phyloP scores from a whole-genome alignment of 2,797 vertebrate species.

The Thamnophis elegans region DNA sequence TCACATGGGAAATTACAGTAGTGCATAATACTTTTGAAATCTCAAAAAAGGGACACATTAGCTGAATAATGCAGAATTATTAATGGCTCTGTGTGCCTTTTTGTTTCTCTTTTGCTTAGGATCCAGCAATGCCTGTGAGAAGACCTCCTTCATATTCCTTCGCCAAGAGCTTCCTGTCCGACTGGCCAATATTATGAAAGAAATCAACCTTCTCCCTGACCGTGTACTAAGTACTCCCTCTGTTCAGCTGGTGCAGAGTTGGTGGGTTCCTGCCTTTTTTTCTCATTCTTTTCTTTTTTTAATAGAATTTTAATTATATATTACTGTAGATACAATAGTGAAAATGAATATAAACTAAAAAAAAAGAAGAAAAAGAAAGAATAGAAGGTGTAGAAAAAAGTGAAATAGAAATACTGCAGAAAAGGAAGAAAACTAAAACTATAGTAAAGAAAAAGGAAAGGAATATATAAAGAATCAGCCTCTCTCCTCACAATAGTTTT shows the following conservation, averaged over 20 bases:
- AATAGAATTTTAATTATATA: background rate
- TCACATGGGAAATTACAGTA: background rate
- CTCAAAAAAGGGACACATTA: background rate
- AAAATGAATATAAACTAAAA: background rate
- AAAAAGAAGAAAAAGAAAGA: background rate
- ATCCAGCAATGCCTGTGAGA: constrained; percentile 93
- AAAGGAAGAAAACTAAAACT: background rate
- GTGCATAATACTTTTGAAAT: background rate
- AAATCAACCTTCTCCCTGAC: constrained; percentile 90
- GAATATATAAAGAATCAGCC: background rate
- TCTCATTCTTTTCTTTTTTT: background rate
- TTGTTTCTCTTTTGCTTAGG: constrained; percentile 67
- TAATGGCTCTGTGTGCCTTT: background rate
- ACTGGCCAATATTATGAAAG: constrained; percentile 96
- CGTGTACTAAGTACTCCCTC: constrained; percentile 86
- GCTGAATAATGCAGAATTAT: background rate
- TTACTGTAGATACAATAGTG: background rate
- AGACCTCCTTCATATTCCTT: constrained; percentile 89
- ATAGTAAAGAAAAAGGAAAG: background rate
- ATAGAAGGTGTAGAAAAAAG: background rate
- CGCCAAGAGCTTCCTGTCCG: constrained; percentile 92
- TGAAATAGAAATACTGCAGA: background rate
- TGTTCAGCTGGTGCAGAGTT: constrained; percentile 89
- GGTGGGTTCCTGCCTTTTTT: constrained; percentile 70
- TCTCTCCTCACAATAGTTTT: background rate